Conservation (phyloP, 2,113 vertebrate species). For the Notiomystis cincta region DNA sequence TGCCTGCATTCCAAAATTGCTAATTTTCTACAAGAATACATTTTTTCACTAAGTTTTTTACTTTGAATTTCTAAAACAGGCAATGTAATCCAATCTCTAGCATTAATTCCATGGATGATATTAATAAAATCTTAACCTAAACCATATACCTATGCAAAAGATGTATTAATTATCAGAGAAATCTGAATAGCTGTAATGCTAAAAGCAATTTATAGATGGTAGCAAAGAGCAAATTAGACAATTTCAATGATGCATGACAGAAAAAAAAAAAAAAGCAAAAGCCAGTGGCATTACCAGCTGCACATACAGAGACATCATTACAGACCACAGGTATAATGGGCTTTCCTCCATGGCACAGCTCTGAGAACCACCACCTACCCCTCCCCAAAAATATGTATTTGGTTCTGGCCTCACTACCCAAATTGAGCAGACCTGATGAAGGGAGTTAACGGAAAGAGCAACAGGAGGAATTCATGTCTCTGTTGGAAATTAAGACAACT, state of each 20-base stretch:
- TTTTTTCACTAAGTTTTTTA: not conserved
- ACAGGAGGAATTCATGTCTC: not conserved
- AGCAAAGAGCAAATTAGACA: constrained; percentile 36
- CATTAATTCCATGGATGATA: not conserved
- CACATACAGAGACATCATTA: not conserved
- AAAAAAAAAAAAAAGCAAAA: not conserved
- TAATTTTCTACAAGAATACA: not conserved
- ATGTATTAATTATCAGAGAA: not conserved
- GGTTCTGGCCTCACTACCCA: not conserved
- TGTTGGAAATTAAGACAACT: not conserved
- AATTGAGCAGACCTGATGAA: not conserved
- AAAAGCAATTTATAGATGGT: constrained; percentile 31
- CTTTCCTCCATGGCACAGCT: not conserved
- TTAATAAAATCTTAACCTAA: not conserved
- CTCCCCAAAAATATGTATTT: not conserved
- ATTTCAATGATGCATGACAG: not conserved
- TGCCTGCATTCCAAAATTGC: not conserved
- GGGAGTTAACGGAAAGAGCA: not conserved
- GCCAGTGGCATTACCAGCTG: not conserved
- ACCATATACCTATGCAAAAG: not conserved
- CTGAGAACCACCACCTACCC: not conserved
- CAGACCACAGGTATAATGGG: not conserved
- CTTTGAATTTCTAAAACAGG: not conserved
- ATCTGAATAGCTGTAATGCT: constrained; percentile 15
- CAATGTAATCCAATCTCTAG: not conserved